Base-by-base conservation (phyloP, 2,888 invertebrate genomes). In the Idaea straminata region DNA sequence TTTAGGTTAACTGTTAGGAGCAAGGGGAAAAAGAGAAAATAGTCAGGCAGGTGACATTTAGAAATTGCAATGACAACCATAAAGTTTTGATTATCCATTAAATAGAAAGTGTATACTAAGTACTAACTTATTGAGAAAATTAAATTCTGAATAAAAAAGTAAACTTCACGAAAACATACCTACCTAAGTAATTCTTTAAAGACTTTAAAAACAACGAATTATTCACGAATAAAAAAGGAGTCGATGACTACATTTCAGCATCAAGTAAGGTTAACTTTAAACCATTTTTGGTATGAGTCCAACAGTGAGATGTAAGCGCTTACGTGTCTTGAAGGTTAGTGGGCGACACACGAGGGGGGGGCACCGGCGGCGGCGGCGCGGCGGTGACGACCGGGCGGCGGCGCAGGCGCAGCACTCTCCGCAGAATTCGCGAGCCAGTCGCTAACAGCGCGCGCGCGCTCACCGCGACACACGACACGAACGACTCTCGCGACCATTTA, bases 221-320 rank as follows among this genome's bases (percentile, higher is more conserved):
- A 60, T 63, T 38, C 60, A 59, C 38, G 36, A 13, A 7, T 60
- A 61, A 65, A 64, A 66, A 60, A 60, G 68, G 65, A 64, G 63
- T 64, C 69, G 74, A 77, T 84, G 84, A 83, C 80, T 82, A 79
- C 81, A 78, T 67, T 72, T 77, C 64, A 75, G 69, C 73, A 82
- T 78, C 79, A 81, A 82, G 77, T 82, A 79, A 80, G 77, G 75
- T 72, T 72, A 74, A 80, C 76, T 86, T 88, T 87, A 87, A 78
- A 76, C 92, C 92, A 84, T 91, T 91, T 92, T 92, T 89, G 92
- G 92, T 89, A 82, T 85, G 84, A 86, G 80, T 87, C 84, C 86
- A 84, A 84, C 85, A 75, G 81, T 76, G 87, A 90, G 88, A 90
- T 87, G 88, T 87, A 76, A 87, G 80, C 89, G 90, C 87, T 91